Evolutionary conservation across 2,113 vertebrate species (phyloP), one percentile per base, ranked within the genome.

Genomic region (Odontophorus gujanensis): DNA sequence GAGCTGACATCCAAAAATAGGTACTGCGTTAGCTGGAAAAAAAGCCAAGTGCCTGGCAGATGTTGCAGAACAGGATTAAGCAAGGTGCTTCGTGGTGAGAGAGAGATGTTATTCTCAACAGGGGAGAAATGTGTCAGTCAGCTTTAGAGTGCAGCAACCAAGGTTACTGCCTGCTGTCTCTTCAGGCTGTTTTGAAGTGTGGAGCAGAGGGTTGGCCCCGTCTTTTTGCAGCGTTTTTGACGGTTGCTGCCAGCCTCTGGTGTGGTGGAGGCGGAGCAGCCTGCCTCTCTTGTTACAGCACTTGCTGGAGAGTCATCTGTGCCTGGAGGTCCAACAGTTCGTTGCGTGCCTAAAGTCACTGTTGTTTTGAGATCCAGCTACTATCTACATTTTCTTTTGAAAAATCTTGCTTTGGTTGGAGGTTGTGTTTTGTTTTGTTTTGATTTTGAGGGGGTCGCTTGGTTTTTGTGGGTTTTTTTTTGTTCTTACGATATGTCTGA

Each of bases 131-230:
- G 1, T 85, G 40, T 15, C 67, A 57, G n/a, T 43, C 21, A 17
- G 38, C 19, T 82, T 72, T 63, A 8, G 4, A n/a, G 14, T 7
- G 5, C 48, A 57, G 32, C 43, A 65, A 48, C 78, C 4, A 1
- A 36, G 13, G 25, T 67, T 22, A 67, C 43, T 79, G 55, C 58
- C n/a, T 73, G 58, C 30, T 63, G 9, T 45, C 36, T 81, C 3
- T 50, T 63, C 40, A 25, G 40, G 11, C 48, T 76, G 8, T 11
- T 80, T 40, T 6, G 19, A 26, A 30, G 9, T 59, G 30, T 1
- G 9, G 45, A 74, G n/a, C 45, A 42, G 3, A 26, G 17, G 51
- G 11, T 1, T 36, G 15, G 18, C 22, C 21, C 32, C 1, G 0
- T 28, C 40, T 34, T 90, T 71, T 25, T 36, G 12, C 16, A 58